Base-by-base conservation (phyloP, 2,888 invertebrate genomes). In the Lysandra coridon region DNA sequence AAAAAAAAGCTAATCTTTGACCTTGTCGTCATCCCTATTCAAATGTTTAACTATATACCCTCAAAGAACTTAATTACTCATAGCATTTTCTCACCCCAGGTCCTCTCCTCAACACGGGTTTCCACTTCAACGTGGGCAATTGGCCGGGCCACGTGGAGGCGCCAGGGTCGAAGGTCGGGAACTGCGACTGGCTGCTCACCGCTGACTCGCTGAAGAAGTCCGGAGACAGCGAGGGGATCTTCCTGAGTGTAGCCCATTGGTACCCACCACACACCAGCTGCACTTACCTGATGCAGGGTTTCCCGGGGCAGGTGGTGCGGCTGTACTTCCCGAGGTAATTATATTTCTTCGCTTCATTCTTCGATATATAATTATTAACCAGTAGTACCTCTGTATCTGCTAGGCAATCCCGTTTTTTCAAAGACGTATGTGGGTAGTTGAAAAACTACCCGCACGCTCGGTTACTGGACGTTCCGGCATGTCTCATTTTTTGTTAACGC, bases 121-220 rank as follows among this genome's bases (percentile, higher is more conserved):
- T 98, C 89, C 98, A 98, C 91, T 98, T 98, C 94, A 98, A 98
- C 92, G 98, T 98, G 78, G 98, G 98, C 83, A 98, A 98, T 91
- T 98, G 98, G 98, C 98, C 98, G 0, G 98, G 98, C 0, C 98
- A 98, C 90, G 98, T 98, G 78, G 98, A 98, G 87, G 98, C 98
- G 0, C 97, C 98, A 0, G 98, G 98, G 1, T 97, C 97, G 57
- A 96, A 97, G 83, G 97, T 98, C 81, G 98, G 98, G 5, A 97
- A 97, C 76, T 98, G 98, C 87, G 98, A 98, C 90, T 98, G 98
- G 98, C 92, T 98, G 78, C 95, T 98, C 77, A 97, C 97, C 79
- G 98, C 98, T 78, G 97, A 98, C 84, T 96, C 97, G 62, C 92
- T 98, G 37, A 95, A 96, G 87, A 96, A 96, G 83, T 96, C 96